These are phyloP conservation scores for Proisotoma minuta DNA, from an alignment of 2,888 invertebrate genomes.

Conservation along the genomic window DNA sequence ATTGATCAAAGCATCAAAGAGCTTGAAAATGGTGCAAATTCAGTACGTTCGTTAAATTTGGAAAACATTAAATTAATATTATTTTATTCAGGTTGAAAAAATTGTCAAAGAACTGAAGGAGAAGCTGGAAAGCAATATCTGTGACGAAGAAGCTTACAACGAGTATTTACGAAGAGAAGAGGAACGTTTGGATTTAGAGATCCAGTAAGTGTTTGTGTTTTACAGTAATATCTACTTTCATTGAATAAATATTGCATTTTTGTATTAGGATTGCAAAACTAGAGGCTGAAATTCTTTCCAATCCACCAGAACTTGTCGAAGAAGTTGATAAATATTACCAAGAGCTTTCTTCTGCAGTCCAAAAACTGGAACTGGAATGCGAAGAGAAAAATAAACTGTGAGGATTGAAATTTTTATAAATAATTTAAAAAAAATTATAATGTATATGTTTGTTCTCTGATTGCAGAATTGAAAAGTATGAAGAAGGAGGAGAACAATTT, in stretches of 20 bases:
- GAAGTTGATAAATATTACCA: neutral
- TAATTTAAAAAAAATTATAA: neutral
- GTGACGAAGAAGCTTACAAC: neutral
- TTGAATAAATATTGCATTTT: neutral
- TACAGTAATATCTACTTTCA: no score
- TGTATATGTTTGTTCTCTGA: neutral
- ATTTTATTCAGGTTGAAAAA: no score
- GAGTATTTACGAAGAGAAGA: neutral
- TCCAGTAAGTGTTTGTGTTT: no score
- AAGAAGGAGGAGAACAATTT: neutral
- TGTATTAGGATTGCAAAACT: neutral
- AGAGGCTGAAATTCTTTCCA: slow-evolving; percentile 11
- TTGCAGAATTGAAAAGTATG: neutral
- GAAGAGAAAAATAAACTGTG: neutral
- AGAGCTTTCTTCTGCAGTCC: slow-evolving; percentile 6
- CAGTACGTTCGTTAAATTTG: no score
- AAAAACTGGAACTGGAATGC: slow-evolving; percentile 17
- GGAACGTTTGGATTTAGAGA: neutral
- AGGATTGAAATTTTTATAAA: neutral
- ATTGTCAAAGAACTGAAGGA: no score
- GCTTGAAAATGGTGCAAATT: no score
- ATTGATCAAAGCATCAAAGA: no score
- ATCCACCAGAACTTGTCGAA: slow-evolving; percentile 21
- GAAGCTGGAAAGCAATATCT: no score
- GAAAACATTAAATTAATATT: no score